Conservation (phyloP, 2,888 invertebrate species). For the Allygus modestus region DNA sequence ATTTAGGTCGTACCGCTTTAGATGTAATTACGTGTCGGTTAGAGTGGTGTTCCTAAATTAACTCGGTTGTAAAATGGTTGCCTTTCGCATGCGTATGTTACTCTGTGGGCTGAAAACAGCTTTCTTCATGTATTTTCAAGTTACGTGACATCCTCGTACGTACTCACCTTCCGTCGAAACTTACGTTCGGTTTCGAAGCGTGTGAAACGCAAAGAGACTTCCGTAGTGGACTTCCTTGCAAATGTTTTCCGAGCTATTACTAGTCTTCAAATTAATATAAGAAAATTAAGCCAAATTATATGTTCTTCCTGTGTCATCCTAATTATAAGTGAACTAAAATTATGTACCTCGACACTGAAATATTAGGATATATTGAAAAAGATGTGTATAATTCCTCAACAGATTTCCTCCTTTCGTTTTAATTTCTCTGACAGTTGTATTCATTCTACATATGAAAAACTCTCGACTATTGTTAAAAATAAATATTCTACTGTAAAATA, state of each 20-base stretch:
- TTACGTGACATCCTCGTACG: constrained; percentile 7
- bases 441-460: background rate
- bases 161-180: constrained; percentile 30
- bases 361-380: background rate
- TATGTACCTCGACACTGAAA: background rate
- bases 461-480: no score
- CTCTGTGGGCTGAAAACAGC: constrained; percentile 45
- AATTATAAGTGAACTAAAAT: background rate
- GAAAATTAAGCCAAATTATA: constrained; percentile 11
- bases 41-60: constrained; percentile 52
- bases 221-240: background rate
- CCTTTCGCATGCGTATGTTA: constrained; percentile 49
- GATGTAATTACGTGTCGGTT: constrained; percentile 41
- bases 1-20: constrained; percentile 57
- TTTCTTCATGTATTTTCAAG: constrained; percentile 34
- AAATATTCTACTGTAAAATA: no score
- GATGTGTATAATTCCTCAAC: background rate
- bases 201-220: constrained; percentile 10
- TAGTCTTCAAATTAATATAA: background rate
- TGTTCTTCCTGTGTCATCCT: constrained; percentile 10
- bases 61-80: constrained; percentile 59
- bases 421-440: background rate
- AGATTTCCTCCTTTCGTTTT: background rate
- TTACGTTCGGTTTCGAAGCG: background rate
- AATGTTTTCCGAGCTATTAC: background rate